Percentiles rank a stretch among this genome's conserved stretches.
phyloP scores from a whole-genome alignment of 2,113 vertebrate genomes.

The Ptyas mucosa region DNA sequence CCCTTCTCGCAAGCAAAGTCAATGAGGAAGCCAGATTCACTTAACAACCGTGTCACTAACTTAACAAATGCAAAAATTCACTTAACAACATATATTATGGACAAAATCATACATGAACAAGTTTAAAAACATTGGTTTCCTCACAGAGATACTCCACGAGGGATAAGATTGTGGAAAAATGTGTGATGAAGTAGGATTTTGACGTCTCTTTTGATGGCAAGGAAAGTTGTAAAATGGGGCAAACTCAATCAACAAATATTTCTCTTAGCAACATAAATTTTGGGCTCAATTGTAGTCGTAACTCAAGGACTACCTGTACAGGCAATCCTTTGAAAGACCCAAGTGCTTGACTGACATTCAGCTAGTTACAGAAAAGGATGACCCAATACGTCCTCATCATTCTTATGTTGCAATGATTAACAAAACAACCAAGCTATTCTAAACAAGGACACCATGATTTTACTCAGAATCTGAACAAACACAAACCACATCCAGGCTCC shows the following conservation, averaged over 20 bases:
- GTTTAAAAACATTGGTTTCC: background rate
- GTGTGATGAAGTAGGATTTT: background rate
- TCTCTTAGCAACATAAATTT: no score
- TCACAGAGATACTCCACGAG: background rate
- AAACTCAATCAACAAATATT: no score
- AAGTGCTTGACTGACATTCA: background rate
- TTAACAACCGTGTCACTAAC: no score
- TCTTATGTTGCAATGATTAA: background rate
- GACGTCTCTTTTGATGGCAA: background rate
- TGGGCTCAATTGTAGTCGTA: no score
- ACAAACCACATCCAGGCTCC: constrained; percentile 12
- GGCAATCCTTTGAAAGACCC: background rate
- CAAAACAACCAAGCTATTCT: background rate
- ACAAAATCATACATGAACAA: background rate
- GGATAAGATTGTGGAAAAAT: background rate
- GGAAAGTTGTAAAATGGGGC: no score
- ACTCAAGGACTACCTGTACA: no score
- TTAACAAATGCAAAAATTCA: no score
- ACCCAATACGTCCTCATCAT: fast-evolving
- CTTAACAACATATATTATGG: background rate
- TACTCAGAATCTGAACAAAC: constrained; percentile 35
- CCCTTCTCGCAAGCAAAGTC: no score
- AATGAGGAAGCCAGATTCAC: no score
- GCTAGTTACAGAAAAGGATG: background rate
- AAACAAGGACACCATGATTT: constrained; percentile 5